Evolutionary conservation across 2,113 vertebrate species (phyloP), one percentile per base, ranked within the genome.

Genomic region (Salvator merianae): DNA sequence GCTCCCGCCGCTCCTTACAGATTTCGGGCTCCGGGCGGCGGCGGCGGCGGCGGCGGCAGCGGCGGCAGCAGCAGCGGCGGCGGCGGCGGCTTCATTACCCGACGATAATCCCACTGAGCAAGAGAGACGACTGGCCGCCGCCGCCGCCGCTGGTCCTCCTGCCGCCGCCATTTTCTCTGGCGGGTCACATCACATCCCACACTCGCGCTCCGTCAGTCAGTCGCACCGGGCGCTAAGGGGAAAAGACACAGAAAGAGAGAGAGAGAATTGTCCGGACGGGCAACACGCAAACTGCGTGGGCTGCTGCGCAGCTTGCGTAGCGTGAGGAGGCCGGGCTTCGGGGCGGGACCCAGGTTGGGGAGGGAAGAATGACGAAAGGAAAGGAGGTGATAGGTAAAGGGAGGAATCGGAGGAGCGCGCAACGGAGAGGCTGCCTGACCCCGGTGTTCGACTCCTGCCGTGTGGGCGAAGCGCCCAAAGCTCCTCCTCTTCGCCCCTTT

Each of bases 131-230:
- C 91, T 95, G 95, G 94, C 97, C n/a, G 62, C 63, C 18, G 63
- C 36, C 76, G 50, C 55, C 38, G 59, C 81, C 40, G 62, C 82
- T 4, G 73, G 24, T 78, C 50, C 83, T 59, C 34, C 83, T 79
- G 83, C 83, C 77, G 97, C 97, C 97, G 97, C 97, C 97, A 97
- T 97, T 96, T 97, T 97, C 96, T 96, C 93, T 95, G 92, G 95
- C 94, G 95, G 96, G 94, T 96, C 94, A 94, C 96, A 96, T 96
- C 83, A 47, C 83, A 62, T 71, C 83, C 68, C 83, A 72, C 83
- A 63, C 77, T 72, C 34, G 66, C 75, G 6, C 50, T 38, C 74
- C 40, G 73, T 77, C 82, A 32, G 75, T 38, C 50, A 36, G 50
- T 38, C 65, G 75, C 75, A 84, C 34, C 95, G 91, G 79, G 92